Percentiles rank a stretch among this genome's conserved stretches.
phyloP scores from a whole-genome alignment of 2,797 vertebrate genomes.

The Cynodonichthys magdalenae region DNA sequence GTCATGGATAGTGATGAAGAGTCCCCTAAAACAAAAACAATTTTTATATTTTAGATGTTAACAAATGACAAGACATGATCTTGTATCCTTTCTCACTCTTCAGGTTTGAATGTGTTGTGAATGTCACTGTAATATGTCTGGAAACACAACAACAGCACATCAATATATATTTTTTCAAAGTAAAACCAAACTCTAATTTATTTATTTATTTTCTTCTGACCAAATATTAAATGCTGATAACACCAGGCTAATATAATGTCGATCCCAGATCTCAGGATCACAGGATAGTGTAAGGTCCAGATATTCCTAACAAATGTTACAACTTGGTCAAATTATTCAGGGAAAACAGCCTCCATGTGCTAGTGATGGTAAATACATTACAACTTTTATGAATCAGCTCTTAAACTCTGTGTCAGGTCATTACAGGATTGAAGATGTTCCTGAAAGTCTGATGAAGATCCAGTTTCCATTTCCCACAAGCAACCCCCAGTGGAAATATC shows the following conservation, averaged over 20 bases:
- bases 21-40: slow-evolving; percentile 81
- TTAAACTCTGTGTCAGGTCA: slow-evolving; percentile 26
- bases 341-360: slow-evolving; percentile 18
- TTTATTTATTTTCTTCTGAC: slow-evolving; percentile 37
- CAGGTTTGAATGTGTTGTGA: neutral
- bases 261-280: slow-evolving; percentile 37
- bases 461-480: slow-evolving; percentile 10
- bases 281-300: slow-evolving; percentile 52
- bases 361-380: slow-evolving; percentile 41
- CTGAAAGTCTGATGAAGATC: slow-evolving; percentile 26
- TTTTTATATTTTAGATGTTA: neutral
- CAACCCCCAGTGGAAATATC: neutral
- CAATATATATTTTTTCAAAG: slow-evolving; percentile 14
- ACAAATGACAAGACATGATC: neutral
- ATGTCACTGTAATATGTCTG: slow-evolving; percentile 6
- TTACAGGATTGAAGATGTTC: slow-evolving; percentile 7
- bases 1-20: slow-evolving; percentile 96
- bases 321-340: slow-evolving; percentile 43
- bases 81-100: neutral
- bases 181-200: too few relatives aligned
- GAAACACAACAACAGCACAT: slow-evolving; percentile 6
- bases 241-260: slow-evolving; percentile 34
- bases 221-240: slow-evolving; percentile 43
- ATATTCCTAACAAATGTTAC: slow-evolving; percentile 22
- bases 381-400: slow-evolving; percentile 32